These are phyloP conservation scores for Orthochromis indermauri DNA, from an alignment of 2,113 vertebrate genomes.

Conservation along the genomic window DNA sequence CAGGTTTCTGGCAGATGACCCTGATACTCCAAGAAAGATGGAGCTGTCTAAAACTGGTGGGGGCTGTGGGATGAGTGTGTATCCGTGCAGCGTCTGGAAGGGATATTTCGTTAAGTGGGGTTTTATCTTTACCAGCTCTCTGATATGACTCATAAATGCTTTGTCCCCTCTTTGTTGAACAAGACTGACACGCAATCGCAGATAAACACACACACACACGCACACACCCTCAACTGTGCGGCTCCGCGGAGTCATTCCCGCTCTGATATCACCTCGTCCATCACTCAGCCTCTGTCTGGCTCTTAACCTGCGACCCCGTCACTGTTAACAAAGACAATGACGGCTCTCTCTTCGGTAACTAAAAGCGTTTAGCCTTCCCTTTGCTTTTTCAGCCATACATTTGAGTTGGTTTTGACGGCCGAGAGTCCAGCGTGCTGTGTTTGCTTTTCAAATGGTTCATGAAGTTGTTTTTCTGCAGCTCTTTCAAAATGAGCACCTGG, in stretches of 20 bases:
- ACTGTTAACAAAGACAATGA: slow-evolving; percentile 41
- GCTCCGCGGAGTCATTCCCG: background rate
- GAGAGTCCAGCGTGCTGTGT: background rate
- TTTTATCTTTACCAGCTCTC: slow-evolving; percentile 28
- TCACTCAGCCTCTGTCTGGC: slow-evolving; percentile 47
- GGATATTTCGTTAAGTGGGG: slow-evolving; percentile 26
- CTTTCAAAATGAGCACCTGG: slow-evolving; percentile 34
- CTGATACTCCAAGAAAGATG: slow-evolving; percentile 39
- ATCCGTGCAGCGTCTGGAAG: slow-evolving; percentile 30
- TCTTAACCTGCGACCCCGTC: slow-evolving; percentile 61
- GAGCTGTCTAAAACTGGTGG: slow-evolving; percentile 19
- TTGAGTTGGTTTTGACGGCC: background rate
- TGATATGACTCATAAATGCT: slow-evolving; percentile 29
- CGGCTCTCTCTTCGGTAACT: slow-evolving; percentile 6
- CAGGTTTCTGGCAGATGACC: slow-evolving; percentile 56
- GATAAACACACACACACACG: background rate
- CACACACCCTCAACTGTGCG: background rate
- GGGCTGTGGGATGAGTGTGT: background rate
- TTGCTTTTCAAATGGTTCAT: slow-evolving; percentile 58
- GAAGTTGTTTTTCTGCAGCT: slow-evolving; percentile 37
- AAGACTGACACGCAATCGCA: background rate
- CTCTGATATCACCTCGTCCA: slow-evolving; percentile 46
- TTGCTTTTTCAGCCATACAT: slow-evolving; percentile 37
- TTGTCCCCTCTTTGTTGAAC: slow-evolving; percentile 15
- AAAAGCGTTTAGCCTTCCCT: slow-evolving; percentile 12